Evolutionary conservation across 2,113 vertebrate species (phyloP), one percentile per base, ranked within the genome.

Genomic region (Pelobates fuscus): DNA sequence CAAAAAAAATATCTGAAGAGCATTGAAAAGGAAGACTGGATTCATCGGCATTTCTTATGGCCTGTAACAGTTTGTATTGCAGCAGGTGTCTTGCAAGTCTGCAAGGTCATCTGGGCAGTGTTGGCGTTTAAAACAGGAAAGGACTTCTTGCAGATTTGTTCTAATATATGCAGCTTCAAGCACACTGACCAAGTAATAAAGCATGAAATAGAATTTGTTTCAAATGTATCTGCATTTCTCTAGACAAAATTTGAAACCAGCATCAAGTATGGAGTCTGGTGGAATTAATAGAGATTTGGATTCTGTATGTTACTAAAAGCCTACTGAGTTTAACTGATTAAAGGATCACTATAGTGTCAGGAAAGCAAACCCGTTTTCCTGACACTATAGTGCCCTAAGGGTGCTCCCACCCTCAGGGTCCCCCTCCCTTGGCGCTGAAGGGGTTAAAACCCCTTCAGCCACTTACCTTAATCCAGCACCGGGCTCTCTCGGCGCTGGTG

Each of bases 31-130:
- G 21, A 67, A 66, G 54, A 23, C 20, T 52, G 64, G 72, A 76
- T 26, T 59, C 54, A 30, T 67, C 72, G 64, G 64, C 64, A 76
- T 76, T 26, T 76, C 72, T 76, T 60, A 76, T 76, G 72, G 65
- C 72, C 64, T 67, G 63, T 76, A 67, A 75, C 64, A 76, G 72
- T 76, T 76, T 76, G 64, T 67, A 64, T 76, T 76, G 54, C 72
- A 76, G 72, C 72, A 76, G 72, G 72, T 76, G 72, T 41, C 64
- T 67, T 66, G 71, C 61, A 66, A 58, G 54, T 41, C 46, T 74
- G 58, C 20, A 65, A 65, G 29, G 61, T 74, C 71, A 55, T 65
- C 62, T 74, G 46, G 55, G 17, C 41, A 44, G 37, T 44, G 55
- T 41, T 29, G 30, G 25, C 32, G n/a, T 49, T 67, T 60, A 76